phyloP scores from a whole-genome alignment of 2,113 vertebrate species.

The Lycaon pictus region DNA sequence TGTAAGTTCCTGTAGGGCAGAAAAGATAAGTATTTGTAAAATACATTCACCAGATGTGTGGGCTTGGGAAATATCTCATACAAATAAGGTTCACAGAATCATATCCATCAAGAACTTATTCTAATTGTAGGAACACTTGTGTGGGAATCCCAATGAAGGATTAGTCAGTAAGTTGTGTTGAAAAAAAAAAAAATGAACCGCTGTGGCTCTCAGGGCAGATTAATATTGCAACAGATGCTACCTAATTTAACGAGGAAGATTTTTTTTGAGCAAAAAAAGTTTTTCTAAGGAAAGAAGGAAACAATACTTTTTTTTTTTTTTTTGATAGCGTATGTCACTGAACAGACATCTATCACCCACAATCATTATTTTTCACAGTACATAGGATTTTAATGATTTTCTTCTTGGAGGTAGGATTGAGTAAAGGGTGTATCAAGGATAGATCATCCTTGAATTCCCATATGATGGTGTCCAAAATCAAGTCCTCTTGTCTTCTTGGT shows the following conservation, averaged over 20 bases:
- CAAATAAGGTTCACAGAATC: conserved; percentile 45
- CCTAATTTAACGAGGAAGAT: neutral
- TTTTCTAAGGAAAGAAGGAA: conserved; percentile 43
- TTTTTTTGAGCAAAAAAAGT: conserved; percentile 43
- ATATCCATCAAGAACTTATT: neutral
- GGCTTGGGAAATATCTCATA: conserved; percentile 38
- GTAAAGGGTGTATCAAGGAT: neutral
- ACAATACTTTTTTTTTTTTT: neutral
- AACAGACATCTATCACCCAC: neutral
- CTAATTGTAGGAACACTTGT: conserved; percentile 20
- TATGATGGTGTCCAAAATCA: neutral
- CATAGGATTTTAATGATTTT: conserved; percentile 51
- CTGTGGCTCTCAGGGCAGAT: neutral
- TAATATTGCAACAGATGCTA: conserved; percentile 24
- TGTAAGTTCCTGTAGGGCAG: conserved; percentile 27
- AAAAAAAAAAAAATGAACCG: neutral
- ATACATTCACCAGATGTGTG: neutral
- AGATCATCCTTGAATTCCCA: neutral
- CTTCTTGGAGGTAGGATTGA: conserved; percentile 9
- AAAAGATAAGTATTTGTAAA: conserved; percentile 16
- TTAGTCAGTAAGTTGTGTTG: conserved; percentile 25
- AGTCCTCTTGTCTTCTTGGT: conserved; percentile 14
- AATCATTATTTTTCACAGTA: neutral
- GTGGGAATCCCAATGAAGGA: conserved; percentile 30
- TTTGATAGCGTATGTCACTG: neutral